Conservation (phyloP, 2,797 vertebrate species). For the Poeciliopsis infans region DNA sequence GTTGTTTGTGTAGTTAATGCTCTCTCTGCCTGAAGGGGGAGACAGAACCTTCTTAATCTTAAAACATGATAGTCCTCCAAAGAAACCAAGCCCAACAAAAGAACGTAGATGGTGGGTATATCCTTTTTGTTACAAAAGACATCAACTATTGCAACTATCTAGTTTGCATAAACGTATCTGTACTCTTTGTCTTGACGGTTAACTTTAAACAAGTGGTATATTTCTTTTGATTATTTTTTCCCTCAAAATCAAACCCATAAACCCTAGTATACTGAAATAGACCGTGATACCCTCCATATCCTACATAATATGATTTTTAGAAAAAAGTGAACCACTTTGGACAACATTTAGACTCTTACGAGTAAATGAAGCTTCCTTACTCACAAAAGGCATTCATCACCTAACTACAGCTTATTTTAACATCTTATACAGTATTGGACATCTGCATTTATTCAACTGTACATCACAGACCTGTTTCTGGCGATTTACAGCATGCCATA, state of each 20-base stretch:
- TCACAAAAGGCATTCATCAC: slow-evolving; percentile 50
- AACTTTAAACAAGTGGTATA: slow-evolving; percentile 17
- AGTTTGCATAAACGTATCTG: slow-evolving; percentile 13
- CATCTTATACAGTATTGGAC: slow-evolving; percentile 70
- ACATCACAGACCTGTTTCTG: slow-evolving; percentile 63
- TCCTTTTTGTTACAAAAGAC: slow-evolving; percentile 14
- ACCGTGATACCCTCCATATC: slow-evolving; percentile 9
- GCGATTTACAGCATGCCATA: slow-evolving; percentile 38
- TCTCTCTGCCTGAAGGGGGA: background rate
- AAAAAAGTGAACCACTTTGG: slow-evolving; percentile 35
- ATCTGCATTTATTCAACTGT: slow-evolving; percentile 61
- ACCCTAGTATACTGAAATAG: slow-evolving; percentile 18
- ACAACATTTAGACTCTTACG: slow-evolving; percentile 57
- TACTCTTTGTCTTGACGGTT: slow-evolving; percentile 9
- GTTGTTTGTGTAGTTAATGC: background rate
- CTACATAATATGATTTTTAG: slow-evolving; percentile 28
- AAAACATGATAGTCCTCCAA: background rate
- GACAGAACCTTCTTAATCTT: background rate
- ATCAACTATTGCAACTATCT: slow-evolving; percentile 10
- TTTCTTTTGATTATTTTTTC: slow-evolving; percentile 1
- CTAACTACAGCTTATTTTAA: slow-evolving; percentile 68
- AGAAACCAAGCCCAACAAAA: slow-evolving; percentile 3
- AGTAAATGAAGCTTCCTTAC: slow-evolving; percentile 50
- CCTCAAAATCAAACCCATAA: slow-evolving; percentile 16
- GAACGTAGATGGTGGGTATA: background rate